phyloP scores from a whole-genome alignment of 2,797 vertebrate species.

The Tympanoctomys barrerae region DNA sequence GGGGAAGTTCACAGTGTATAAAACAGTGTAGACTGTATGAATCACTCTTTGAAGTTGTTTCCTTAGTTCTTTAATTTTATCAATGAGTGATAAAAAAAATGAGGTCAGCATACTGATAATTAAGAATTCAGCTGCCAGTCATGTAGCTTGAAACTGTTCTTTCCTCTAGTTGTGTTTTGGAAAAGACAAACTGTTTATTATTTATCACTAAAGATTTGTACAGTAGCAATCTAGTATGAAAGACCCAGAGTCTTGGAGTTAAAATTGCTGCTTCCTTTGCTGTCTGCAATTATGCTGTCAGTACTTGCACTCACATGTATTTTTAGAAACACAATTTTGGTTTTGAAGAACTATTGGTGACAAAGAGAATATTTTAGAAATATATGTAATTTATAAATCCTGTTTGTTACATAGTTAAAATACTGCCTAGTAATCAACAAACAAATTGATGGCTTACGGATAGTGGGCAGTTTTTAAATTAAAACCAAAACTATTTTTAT shows the following conservation, averaged over 20 bases:
- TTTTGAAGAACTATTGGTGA: not conserved
- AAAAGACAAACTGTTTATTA: conserved; percentile 5
- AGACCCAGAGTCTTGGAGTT: not conserved
- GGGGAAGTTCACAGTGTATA: not conserved
- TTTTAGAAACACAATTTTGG: not conserved
- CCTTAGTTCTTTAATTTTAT: conserved; percentile 58
- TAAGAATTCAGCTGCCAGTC: not conserved
- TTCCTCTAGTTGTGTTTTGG: not conserved
- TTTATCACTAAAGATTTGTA: conserved; percentile 46
- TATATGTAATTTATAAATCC: not conserved
- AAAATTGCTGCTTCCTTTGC: not conserved
- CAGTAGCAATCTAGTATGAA: not conserved
- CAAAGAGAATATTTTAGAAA: not conserved
- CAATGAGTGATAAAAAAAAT: conserved; percentile 51
- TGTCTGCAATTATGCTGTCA: not conserved
- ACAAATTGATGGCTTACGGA: conserved; percentile 1
- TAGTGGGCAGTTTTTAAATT: not conserved
- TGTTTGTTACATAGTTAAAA: not conserved
- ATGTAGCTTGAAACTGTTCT: not conserved
- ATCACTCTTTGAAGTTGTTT: conserved; percentile 27
- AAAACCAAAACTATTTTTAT: conserved; percentile 39
- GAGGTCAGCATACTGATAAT: conserved; percentile 36
- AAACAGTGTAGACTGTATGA: not conserved
- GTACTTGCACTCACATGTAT: not conserved
- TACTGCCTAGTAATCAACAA: not conserved